These are phyloP conservation scores for Leptosomus discolor DNA, from an alignment of 2,113 vertebrate species.

Conservation along the genomic window DNA sequence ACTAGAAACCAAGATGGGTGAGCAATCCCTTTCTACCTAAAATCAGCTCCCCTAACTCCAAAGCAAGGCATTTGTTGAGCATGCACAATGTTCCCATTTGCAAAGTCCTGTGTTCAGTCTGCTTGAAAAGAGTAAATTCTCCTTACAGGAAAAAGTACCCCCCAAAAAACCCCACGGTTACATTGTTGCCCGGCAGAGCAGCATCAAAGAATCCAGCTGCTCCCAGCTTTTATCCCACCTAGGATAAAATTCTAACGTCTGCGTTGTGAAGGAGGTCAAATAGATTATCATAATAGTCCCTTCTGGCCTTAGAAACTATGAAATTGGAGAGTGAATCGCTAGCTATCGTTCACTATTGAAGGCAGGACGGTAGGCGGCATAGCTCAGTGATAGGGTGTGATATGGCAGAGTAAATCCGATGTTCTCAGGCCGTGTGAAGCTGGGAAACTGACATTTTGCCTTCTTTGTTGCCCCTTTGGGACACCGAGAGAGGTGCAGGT, in stretches of 20 bases:
- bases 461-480: slow-evolving; percentile 45
- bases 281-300: slow-evolving; percentile 29
- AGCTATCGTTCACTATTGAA: background rate
- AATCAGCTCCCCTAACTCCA: background rate
- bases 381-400: background rate
- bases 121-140: background rate
- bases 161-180: background rate
- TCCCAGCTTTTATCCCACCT: background rate
- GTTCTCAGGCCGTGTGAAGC: slow-evolving; percentile 14
- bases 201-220: slow-evolving; percentile 25
- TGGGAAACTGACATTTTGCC: slow-evolving; percentile 56
- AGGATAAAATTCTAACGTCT: slow-evolving; percentile 6
- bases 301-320: slow-evolving; percentile 31
- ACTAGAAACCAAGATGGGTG: background rate
- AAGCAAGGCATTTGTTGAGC: background rate
- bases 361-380: background rate
- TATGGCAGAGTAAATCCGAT: background rate
- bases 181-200: background rate
- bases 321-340: slow-evolving; percentile 27
- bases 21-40: background rate
- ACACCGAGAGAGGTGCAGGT: background rate
- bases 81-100: background rate
- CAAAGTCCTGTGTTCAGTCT: background rate
- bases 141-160: background rate
- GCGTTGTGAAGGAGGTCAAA: slow-evolving; percentile 8